Evolutionary conservation across 2,888 invertebrate species (phyloP), one percentile per base, ranked within the genome.

Genomic region (Nemurella pictetii): DNA sequence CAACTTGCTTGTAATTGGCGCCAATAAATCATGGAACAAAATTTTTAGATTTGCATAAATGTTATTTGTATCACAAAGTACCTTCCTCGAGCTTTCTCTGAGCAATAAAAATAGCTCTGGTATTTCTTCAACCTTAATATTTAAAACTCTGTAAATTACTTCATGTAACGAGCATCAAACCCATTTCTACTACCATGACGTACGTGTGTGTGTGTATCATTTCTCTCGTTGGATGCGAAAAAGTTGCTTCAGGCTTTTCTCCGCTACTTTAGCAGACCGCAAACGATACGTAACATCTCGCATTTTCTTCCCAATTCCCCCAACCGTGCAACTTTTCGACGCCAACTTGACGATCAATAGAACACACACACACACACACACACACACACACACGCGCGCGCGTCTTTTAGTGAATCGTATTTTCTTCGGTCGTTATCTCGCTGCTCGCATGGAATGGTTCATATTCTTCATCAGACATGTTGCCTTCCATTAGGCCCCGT

Each of bases 341-440:
- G 75, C 75, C 75, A 75, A 9, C 75, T 26, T 75, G 9, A 75
- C 75, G 75, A 75, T 75, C 75, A 75, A 75, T 75, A 55, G 55
- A 55, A 12, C 55, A 55, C 55, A 55, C 12, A 55, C n/a, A n/a
- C n/a, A n/a, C n/a, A n/a, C n/a, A n/a, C n/a, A n/a, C n/a, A n/a
- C n/a, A n/a, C n/a, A n/a, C n/a, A n/a, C n/a, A n/a, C n/a, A n/a
- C n/a, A n/a, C n/a, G n/a, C n/a, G n/a, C n/a, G n/a, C n/a, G n/a
- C 55, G 55, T 55, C 55, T 55, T 55, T 20, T 55, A 55, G 55
- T 55, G 55, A 55, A 55, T 55, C 55, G 55, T 55, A 55, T 55
- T 55, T 55, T 55, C 55, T 55, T 3, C 20, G n/a, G 20, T 55
- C 55, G 55, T 55, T 55, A 55, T 55, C 55, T 12, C 20, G 9